phyloP scores from a whole-genome alignment of 2,888 invertebrate species.

The Caenorhabditis sp. region DNA sequence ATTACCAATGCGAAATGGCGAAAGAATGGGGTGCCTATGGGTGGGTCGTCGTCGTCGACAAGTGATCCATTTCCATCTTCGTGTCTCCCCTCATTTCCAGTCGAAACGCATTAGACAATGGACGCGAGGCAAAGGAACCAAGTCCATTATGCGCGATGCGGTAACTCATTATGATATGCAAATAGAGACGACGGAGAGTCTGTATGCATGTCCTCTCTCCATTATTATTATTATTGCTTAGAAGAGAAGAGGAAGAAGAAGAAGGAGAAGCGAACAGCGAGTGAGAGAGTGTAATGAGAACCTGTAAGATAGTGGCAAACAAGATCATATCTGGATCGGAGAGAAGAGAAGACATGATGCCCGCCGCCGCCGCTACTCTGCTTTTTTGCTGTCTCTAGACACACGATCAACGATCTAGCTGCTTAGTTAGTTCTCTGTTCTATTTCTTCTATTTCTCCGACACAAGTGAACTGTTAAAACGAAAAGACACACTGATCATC shows the following conservation, averaged over 20 bases:
- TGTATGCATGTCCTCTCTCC: conserved; percentile 2
- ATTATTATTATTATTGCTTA: conserved; percentile 15
- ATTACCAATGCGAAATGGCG: conserved; percentile 20
- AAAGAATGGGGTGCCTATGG: conserved; percentile 11
- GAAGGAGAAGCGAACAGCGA: conserved; percentile 3
- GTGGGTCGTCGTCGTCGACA: not conserved
- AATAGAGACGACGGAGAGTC: conserved; percentile 44
- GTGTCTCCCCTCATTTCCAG: not conserved
- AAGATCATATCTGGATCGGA: conserved; percentile 41
- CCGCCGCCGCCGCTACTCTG: not conserved
- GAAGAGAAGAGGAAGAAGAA: not conserved
- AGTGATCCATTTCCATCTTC: conserved; percentile 26
- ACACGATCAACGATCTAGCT: conserved; percentile 4
- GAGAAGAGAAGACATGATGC: no score
- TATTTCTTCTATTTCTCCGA: not conserved
- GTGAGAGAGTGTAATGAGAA: conserved; percentile 28
- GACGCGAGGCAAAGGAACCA: no score
- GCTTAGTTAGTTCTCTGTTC: not conserved
- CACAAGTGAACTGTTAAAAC: not conserved
- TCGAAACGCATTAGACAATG: conserved; percentile 48
- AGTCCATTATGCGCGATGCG: conserved; percentile 34
- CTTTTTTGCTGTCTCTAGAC: not conserved
- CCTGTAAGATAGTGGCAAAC: conserved; percentile 26
- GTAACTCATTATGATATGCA: conserved; percentile 57
- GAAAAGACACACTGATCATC: not conserved